Base-by-base conservation (phyloP, 2,888 invertebrate species). In the Orchesella flavescens region DNA sequence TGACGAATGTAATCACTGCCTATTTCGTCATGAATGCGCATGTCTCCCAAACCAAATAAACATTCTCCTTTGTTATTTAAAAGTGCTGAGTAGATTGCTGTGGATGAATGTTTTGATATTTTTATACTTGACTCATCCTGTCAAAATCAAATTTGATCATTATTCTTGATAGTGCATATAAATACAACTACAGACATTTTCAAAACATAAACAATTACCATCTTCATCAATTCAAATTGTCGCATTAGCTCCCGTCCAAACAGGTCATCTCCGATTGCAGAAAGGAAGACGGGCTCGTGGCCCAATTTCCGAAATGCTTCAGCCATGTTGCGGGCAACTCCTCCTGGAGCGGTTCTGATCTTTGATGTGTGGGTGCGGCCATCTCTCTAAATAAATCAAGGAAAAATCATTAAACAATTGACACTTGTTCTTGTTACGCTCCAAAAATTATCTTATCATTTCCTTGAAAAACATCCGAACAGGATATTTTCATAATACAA, bases 281-380 rank as follows among this genome's bases (percentile, higher is more conserved):
- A 94, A 57, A 97, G 91, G 63, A 92, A 90, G 0, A 94, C 93
- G 1, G 91, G 88, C 12, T 89, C 88, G 68, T 92, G 92, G 49
- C 94, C 93, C 43, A 97, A 91, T 88, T 94, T 93, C 88, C 93
- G 93, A 72, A 99, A 91, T 21, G 95, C 96, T 89, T 97, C 96
- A 1, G 96, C 96, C 75, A 98, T 92, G 90, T 99, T 99, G 72
- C 98, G 92, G 0, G 94, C 98, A 0, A 99, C 99, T 15, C 99
- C 99, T 24, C 88, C 88, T 15, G 87, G 84, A 15, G 84, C 83
- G 9, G 86, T 83, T 57, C 71, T 61, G 49, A 93, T 93, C 81
- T 90, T 90, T 24, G 94, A 94, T 0, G 91, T 90, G 89, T 96
- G 94, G 0, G 96, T 96, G 84, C 95, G 93, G 43, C 96, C 97